Evolutionary conservation across 2,113 vertebrate species (phyloP).

Genomic region (Calidris pygmaea): DNA sequence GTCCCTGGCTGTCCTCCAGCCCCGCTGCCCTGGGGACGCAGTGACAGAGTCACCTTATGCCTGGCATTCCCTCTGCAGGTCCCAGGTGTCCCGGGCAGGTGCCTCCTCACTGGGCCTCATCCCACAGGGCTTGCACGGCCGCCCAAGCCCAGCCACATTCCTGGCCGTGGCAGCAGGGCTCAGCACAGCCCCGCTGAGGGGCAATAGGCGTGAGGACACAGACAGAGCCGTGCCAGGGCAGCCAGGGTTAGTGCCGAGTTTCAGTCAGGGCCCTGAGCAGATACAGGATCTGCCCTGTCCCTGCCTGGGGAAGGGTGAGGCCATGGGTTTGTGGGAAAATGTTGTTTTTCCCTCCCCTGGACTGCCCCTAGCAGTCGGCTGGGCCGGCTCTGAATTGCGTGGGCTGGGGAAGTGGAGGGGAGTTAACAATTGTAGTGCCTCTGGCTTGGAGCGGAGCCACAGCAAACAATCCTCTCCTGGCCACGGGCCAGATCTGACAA

Average conservation of each 20-base stretch:
- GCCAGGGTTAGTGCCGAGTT: background rate
- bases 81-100: background rate
- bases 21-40: background rate
- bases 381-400: constrained; percentile 21
- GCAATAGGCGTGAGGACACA: background rate
- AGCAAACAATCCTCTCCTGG: constrained; percentile 45
- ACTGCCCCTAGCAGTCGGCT: constrained; percentile 22
- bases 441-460: constrained; percentile 44
- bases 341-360: constrained; percentile 43
- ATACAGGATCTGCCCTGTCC: background rate
- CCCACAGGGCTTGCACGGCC: background rate
- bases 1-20: background rate
- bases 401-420: constrained; percentile 10
- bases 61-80: accelerated
- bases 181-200: background rate
- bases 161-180: background rate
- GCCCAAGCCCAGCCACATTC: background rate
- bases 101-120: background rate
- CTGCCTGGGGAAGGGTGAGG: constrained; percentile 51
- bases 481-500: constrained; percentile 21
- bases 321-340: constrained; percentile 35
- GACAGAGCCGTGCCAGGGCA: background rate
- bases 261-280: background rate
- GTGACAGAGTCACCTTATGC: background rate
- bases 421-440: constrained; percentile 17